Evolutionary conservation across 1,140 invertebrate species (phyloP).

Genomic region (Halyomorpha halys): DNA sequence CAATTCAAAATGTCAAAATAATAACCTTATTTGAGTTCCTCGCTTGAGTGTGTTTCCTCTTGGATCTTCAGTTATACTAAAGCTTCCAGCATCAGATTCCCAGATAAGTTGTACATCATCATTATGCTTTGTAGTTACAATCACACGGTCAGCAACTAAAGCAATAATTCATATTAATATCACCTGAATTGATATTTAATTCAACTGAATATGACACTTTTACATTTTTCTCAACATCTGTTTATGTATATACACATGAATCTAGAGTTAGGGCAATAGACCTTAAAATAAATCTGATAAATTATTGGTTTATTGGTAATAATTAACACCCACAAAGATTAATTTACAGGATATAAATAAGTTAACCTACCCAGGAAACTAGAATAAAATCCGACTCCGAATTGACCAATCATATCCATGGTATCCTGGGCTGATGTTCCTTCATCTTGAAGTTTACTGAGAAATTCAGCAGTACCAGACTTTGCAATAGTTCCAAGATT

Average conservation of each 20-base stretch:
- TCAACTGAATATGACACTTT: no score
- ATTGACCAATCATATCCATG: conserved; percentile 87
- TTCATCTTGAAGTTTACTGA: conserved; percentile 81
- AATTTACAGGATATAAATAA: neutral
- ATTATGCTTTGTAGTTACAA: conserved; percentile 93
- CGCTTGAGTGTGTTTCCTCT: conserved; percentile 80
- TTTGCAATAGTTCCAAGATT: conserved; percentile 99
- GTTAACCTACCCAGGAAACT: conserved; percentile 64
- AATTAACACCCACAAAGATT: no score
- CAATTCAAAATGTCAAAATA: neutral
- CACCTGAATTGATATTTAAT: no score
- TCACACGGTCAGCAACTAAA: conserved; percentile 70
- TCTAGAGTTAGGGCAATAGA: no score
- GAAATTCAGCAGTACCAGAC: conserved; percentile 96
- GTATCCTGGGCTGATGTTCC: conserved; percentile 45
- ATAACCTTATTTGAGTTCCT: conserved; percentile 66
- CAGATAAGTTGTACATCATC: conserved; percentile 94
- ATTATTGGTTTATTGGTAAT: no score
- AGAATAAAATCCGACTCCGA: conserved; percentile 97
- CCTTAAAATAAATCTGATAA: neutral
- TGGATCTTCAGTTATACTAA: conserved; percentile 86
- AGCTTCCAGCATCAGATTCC: conserved; percentile 89
- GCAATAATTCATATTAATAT: neutral
- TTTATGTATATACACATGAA: no score
- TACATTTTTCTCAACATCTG: no score